Evolutionary conservation across 2,113 vertebrate species (phyloP).

Genomic region (Morone saxatilis): DNA sequence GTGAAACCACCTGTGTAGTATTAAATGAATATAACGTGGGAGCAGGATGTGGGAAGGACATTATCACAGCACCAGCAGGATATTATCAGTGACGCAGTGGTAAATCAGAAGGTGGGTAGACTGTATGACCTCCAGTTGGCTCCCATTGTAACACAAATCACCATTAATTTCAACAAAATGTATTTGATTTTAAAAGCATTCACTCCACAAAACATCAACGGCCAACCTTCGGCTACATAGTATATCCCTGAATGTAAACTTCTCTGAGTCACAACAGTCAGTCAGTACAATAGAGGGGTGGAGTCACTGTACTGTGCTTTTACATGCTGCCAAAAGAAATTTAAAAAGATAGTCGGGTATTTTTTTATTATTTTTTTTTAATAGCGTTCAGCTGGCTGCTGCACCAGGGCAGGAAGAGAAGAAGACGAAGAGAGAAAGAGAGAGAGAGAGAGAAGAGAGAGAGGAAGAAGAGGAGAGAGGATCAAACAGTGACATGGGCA

Average conservation of each 20-base stretch:
- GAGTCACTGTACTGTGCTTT: not conserved
- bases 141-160: slow-evolving; percentile 32
- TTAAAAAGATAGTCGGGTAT: no score
- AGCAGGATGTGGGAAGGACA: slow-evolving; percentile 63
- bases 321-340: not conserved
- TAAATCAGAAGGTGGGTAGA: slow-evolving; percentile 51
- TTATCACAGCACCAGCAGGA: slow-evolving; percentile 66
- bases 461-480: no score
- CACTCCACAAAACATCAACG: not conserved
- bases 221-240: no score
- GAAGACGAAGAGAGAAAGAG: no score
- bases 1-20: slow-evolving; percentile 57
- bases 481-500: no score
- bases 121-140: slow-evolving; percentile 61
- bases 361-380: no score
- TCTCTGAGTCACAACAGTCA: not conserved
- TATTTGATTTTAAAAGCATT: slow-evolving; percentile 23
- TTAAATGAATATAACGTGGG: slow-evolving; percentile 52
- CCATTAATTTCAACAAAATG: slow-evolving; percentile 20
- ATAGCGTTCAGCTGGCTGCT: no score
- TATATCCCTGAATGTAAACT: not conserved
- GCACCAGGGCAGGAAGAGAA: no score
- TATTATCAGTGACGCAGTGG: slow-evolving; percentile 48
- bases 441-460: no score
- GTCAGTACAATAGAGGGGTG: not conserved